Conservation (phyloP, 1,140 invertebrate genomes). For the Euura lappo region DNA sequence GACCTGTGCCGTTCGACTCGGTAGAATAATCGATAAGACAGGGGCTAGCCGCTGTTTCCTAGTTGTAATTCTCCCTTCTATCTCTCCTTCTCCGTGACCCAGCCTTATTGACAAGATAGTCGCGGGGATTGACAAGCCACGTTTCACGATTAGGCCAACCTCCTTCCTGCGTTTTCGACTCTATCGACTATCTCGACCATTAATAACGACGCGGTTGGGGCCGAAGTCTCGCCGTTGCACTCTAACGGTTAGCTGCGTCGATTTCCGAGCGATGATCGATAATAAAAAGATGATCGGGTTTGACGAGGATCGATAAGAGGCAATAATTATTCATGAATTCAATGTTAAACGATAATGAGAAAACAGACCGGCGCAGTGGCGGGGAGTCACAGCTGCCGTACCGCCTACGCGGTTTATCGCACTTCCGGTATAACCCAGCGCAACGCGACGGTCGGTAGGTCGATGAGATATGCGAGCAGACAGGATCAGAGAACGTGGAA, state of each 20-base stretch:
- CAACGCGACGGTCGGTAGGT: neutral
- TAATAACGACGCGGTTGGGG: neutral
- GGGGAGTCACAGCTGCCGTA: neutral
- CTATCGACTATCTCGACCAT: neutral
- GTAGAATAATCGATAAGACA: too few relatives aligned
- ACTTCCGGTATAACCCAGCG: neutral
- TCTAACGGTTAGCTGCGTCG: too few relatives aligned
- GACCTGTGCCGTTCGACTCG: too few relatives aligned
- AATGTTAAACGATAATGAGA: too few relatives aligned
- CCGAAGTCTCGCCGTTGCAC: too few relatives aligned
- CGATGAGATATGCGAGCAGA: neutral
- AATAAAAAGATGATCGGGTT: too few relatives aligned
- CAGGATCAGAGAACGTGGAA: neutral
- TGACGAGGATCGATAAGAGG: too few relatives aligned
- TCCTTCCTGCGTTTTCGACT: neutral
- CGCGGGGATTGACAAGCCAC: neutral
- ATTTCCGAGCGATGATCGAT: too few relatives aligned
- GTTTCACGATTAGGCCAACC: neutral
- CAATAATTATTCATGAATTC: too few relatives aligned
- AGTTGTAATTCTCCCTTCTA: neutral
- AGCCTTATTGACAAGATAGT: neutral
- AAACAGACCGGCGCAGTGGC: too few relatives aligned
- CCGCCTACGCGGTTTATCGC: neutral
- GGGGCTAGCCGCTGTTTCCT: neutral
- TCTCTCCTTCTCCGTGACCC: too few relatives aligned